Conservation (phyloP, 2,113 vertebrate species). For the Prunella fulvescens region DNA sequence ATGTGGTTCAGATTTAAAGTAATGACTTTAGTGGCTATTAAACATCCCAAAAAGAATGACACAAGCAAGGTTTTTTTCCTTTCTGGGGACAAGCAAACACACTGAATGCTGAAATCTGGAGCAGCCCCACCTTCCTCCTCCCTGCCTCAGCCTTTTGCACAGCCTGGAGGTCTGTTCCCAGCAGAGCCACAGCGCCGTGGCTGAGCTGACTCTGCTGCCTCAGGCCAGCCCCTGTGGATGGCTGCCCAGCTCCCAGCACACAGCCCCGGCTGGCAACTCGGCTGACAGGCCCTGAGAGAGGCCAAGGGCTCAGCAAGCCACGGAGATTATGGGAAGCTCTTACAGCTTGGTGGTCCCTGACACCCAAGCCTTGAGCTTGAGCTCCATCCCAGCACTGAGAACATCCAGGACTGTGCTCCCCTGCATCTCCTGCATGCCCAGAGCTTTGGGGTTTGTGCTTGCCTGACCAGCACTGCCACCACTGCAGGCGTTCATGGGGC, state of each 20-base stretch:
- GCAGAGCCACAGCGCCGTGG: background rate
- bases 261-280: background rate
- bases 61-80: background rate
- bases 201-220: background rate
- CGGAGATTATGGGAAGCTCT: accelerated
- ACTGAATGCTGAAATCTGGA: background rate
- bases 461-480: background rate
- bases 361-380: background rate
- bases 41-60: background rate
- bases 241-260: background rate
- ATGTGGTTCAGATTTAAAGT: background rate
- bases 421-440: accelerated
- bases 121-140: background rate
- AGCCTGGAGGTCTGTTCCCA: background rate
- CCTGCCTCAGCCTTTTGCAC: background rate
- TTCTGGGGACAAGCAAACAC: background rate
- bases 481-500: background rate
- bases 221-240: background rate
- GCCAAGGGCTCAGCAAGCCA: background rate
- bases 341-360: background rate
- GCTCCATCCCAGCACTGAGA: background rate
- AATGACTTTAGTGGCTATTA: background rate
- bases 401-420: accelerated
- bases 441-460: background rate
- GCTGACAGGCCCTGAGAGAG: background rate